A percentile compares a stretch with the other conserved stretches of the same genome.
phyloP scores from a whole-genome alignment of 2,797 vertebrate genomes.

The Coluber constrictor region DNA sequence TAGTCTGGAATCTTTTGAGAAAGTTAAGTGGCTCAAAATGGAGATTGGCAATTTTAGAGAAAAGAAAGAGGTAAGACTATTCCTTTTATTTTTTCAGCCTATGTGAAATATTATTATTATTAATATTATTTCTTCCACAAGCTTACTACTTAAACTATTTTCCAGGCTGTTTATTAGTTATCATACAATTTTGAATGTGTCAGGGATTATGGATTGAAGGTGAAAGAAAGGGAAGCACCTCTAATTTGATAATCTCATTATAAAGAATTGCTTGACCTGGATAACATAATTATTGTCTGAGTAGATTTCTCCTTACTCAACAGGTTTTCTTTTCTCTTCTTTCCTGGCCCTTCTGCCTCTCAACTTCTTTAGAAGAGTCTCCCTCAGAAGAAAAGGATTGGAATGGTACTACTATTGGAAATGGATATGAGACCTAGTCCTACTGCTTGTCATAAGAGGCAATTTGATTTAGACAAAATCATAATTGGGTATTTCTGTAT shows the following conservation, averaged over 20 bases:
- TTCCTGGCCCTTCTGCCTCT: not conserved
- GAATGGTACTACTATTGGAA: not conserved
- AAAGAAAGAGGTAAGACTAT: conserved; percentile 84
- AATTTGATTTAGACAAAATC: conserved; percentile 39
- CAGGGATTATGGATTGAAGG: not conserved
- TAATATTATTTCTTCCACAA: not conserved
- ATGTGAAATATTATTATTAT: not conserved
- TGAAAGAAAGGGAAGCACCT: not conserved
- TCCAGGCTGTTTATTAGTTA: not conserved
- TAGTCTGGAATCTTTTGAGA: conserved; percentile 88
- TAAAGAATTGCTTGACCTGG: not conserved
- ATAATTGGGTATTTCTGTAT: conserved; percentile 58
- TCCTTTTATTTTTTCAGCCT: not conserved
- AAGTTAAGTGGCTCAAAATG: conserved; percentile 87
- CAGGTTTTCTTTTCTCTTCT: not conserved
- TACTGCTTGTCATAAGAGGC: not conserved
- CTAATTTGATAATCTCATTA: not conserved
- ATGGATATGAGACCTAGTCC: not conserved
- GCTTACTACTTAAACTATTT: not conserved
- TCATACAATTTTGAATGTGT: not conserved
- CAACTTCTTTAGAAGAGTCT: not conserved
- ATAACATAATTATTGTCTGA: not conserved
- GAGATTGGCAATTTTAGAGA: conserved; percentile 91
- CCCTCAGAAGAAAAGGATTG: not conserved
- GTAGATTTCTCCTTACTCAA: no score